Evolutionary conservation across 2,888 invertebrate genomes (phyloP), one percentile per base, ranked within the genome.

Genomic region (Acronicta leporina): DNA sequence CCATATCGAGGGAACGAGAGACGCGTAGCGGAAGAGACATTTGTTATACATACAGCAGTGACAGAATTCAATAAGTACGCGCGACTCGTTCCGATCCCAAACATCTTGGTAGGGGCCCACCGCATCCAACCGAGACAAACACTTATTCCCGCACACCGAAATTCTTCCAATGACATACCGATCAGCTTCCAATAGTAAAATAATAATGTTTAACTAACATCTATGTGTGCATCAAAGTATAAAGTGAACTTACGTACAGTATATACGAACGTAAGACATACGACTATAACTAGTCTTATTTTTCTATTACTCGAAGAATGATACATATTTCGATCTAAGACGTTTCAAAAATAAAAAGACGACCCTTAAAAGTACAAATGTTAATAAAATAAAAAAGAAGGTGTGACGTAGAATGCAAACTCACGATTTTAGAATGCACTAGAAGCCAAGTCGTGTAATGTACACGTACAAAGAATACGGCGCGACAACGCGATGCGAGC

Each of bases 151-250:
- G 86, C 91, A 87, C 85, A 87, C 89, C 91, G 86, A 91, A 87
- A 90, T 88, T 87, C 88, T 81, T 86, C 76, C 86, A 86, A 90
- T 85, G 87, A 88, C 90, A 90, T 86, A 89, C 87, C 89, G 89
- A 91, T 90, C 87, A 90, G 90, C 91, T 92, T 92, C 92, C 85
- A 84, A 90, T 81, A 85, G 82, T 87, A 87, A 90, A 90, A 89
- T 85, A 84, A 90, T 89, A 92, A 88, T 75, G 79, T 87, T 83
- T 80, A 85, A 85, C 87, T 92, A 92, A 84, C 81, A 86, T 83
- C 91, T 92, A 92, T 85, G 86, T 84, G 92, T 91, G 92, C 92
- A 88, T 88, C 85, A 93, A 92, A 92, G 84, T 89, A 93, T 92
- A 90, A 87, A 82, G 92, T 93, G 92, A 90, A 86, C 90, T 90